A percentile compares a stretch with the other conserved stretches of the same genome.
phyloP scores from a whole-genome alignment of 2,888 invertebrate genomes.

The Leptinotarsa peninsularis region DNA sequence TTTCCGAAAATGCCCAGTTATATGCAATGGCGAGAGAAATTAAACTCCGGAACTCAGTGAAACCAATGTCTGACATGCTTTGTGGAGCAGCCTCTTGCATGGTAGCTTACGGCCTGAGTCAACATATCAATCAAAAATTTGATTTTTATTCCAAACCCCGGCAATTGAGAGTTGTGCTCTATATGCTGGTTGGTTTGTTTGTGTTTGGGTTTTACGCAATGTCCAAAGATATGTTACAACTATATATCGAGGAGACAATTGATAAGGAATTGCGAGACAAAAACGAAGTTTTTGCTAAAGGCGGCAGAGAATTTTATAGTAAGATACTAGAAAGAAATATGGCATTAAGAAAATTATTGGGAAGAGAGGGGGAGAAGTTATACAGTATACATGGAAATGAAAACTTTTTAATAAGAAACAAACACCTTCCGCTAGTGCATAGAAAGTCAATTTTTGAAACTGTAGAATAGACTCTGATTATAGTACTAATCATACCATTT shows the following conservation, averaged over 20 bases:
- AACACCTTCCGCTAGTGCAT: conserved; percentile 73
- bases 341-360: conserved; percentile 77
- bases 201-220: conserved; percentile 73
- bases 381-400: conserved; percentile 80
- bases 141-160: conserved; percentile 71
- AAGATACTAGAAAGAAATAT: conserved; percentile 80
- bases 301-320: conserved; percentile 82
- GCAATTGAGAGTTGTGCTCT: conserved; percentile 67
- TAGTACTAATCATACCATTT: background rate
- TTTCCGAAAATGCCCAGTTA: conserved; percentile 83
- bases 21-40: conserved; percentile 86
- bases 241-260: conserved; percentile 72
- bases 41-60: conserved; percentile 72
- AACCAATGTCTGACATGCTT: conserved; percentile 71
- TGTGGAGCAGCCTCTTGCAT: conserved; percentile 69
- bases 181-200: conserved; percentile 71
- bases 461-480: background rate
- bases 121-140: conserved; percentile 68
- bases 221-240: conserved; percentile 74
- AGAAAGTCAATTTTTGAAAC: conserved; percentile 77
- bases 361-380: conserved; percentile 71
- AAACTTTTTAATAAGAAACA: conserved; percentile 74
- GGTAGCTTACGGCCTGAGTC: conserved; percentile 69
- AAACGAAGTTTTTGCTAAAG: conserved; percentile 75
- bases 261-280: conserved; percentile 74